Evolutionary conservation across 2,888 invertebrate species (phyloP).

Genomic region (Adelphocoris suturalis): DNA sequence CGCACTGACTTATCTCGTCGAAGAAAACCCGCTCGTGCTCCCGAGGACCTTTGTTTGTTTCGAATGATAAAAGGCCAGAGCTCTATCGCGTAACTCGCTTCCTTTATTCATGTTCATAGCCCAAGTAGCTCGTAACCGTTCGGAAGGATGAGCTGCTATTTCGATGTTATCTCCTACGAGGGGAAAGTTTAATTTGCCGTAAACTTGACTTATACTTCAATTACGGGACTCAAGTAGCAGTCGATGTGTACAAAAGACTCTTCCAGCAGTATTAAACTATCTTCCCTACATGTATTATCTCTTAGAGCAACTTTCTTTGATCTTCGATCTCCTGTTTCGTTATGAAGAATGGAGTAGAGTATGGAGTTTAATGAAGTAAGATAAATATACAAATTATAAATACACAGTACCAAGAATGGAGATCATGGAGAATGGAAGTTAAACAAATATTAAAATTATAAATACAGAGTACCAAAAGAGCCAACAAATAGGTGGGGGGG

Average conservation of each 20-base stretch:
- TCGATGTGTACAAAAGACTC: neutral
- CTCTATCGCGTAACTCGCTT: conserved; percentile 22
- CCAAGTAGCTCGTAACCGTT: neutral
- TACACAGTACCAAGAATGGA: too few relatives aligned
- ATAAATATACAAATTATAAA: too few relatives aligned
- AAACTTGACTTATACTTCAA: conserved; percentile 25
- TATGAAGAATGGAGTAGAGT: neutral
- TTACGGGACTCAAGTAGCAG: neutral
- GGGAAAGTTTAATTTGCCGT: neutral
- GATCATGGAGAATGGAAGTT: too few relatives aligned
- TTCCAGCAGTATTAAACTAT: neutral
- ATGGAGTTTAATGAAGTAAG: neutral
- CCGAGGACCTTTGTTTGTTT: neutral
- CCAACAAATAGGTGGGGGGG: too few relatives aligned
- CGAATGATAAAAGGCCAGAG: neutral
- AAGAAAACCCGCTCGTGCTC: neutral
- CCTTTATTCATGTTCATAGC: conserved; percentile 20
- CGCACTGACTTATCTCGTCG: conserved; percentile 10
- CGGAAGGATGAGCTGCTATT: neutral
- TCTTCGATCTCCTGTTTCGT: too few relatives aligned
- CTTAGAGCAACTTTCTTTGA: too few relatives aligned
- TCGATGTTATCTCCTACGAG: neutral
- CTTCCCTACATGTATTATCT: too few relatives aligned
- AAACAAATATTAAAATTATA: too few relatives aligned
- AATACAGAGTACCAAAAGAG: too few relatives aligned